Percentiles rank a stretch among this genome's conserved stretches.
These are phyloP conservation scores for Reticulitermes lucifugus DNA, from an alignment of 2,888 invertebrate genomes.

Conservation along the genomic window DNA sequence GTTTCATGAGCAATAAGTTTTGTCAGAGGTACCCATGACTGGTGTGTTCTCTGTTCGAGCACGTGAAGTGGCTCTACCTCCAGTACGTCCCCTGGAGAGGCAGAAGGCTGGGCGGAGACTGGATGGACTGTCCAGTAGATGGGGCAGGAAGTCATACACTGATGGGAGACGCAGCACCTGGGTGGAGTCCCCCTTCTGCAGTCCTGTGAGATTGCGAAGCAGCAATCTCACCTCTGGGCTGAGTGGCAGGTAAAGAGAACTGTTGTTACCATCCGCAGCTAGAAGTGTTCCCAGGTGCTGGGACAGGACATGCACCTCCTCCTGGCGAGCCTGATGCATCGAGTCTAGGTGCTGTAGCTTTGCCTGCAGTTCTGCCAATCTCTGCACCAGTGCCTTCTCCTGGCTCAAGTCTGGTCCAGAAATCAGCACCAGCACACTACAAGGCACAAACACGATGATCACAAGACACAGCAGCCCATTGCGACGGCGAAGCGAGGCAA, in stretches of 20 bases:
- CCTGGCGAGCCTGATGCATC: slow-evolving; percentile 80
- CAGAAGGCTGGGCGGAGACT: slow-evolving; percentile 84
- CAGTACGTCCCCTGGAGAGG: slow-evolving; percentile 78
- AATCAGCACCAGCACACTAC: slow-evolving; percentile 67
- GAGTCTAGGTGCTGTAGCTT: slow-evolving; percentile 83
- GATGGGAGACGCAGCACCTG: slow-evolving; percentile 77
- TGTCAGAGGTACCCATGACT: too few species aligned
- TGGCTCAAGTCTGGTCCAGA: slow-evolving; percentile 72
- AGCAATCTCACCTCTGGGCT: slow-evolving; percentile 64
- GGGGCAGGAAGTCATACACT: slow-evolving; percentile 88
- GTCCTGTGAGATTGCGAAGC: slow-evolving; percentile 66
- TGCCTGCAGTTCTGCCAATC: slow-evolving; percentile 81
- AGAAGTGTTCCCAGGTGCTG: slow-evolving; percentile 71
- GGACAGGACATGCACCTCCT: slow-evolving; percentile 78
- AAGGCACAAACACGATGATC: slow-evolving; percentile 69
- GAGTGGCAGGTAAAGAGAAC: slow-evolving; percentile 54
- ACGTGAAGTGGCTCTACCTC: slow-evolving; percentile 62
- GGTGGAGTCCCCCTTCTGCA: slow-evolving; percentile 64
- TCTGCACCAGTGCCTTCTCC: slow-evolving; percentile 75
- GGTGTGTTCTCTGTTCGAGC: too few species aligned
- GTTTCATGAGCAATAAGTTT: too few species aligned
- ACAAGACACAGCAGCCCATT: slow-evolving; percentile 70
- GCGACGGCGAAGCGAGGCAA: slow-evolving; percentile 62
- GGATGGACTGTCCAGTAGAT: slow-evolving; percentile 81
- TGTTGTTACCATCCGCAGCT: slow-evolving; percentile 51